These are phyloP conservation scores for Amphilophus citrinellus DNA, from an alignment of 2,113 vertebrate species.

Conservation along the genomic window DNA sequence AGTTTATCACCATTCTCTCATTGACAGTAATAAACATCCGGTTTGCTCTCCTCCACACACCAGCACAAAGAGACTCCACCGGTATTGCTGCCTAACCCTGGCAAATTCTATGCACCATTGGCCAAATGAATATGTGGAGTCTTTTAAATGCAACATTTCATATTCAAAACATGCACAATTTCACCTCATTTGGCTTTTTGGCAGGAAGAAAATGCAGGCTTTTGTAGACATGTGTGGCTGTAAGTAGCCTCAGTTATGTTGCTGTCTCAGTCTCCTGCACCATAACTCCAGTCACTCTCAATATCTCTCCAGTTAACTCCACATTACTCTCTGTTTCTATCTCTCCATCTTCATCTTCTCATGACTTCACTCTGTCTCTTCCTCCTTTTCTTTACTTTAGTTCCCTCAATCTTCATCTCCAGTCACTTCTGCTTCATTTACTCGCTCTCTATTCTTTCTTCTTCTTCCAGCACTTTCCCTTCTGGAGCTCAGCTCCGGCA, in stretches of 20 bases:
- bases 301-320: conserved; percentile 60
- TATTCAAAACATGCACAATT: conserved; percentile 42
- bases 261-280: conserved; percentile 49
- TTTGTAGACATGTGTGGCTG: conserved; percentile 30
- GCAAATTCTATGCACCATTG: conserved; percentile 2
- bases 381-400: conserved; percentile 4
- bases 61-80: conserved; percentile 12
- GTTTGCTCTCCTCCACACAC: conserved; percentile 7
- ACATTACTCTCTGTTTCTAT: conserved; percentile 61
- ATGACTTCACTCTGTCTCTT: conserved; percentile 44
- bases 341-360: conserved; percentile 67
- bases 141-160: conserved; percentile 29
- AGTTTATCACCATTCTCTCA: conserved; percentile 35
- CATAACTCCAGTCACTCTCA: conserved; percentile 49
- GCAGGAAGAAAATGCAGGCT: conserved; percentile 27
- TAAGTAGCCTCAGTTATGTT: conserved; percentile 16
- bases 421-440: conserved; percentile 44
- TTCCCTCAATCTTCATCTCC: conserved; percentile 53
- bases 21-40: conserved; percentile 35
- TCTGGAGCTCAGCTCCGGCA: conserved; percentile 26
- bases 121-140: conserved; percentile 35
- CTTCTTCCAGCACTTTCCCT: conserved; percentile 23
- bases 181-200: conserved; percentile 50
- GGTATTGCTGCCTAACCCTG: conserved; percentile 4
- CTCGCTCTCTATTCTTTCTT: background rate